Evolutionary conservation across 92 coral and sea anemone species (phyloP), one percentile per base, ranked within the genome.

Genomic region (Anthopleura xanthogrammica): DNA sequence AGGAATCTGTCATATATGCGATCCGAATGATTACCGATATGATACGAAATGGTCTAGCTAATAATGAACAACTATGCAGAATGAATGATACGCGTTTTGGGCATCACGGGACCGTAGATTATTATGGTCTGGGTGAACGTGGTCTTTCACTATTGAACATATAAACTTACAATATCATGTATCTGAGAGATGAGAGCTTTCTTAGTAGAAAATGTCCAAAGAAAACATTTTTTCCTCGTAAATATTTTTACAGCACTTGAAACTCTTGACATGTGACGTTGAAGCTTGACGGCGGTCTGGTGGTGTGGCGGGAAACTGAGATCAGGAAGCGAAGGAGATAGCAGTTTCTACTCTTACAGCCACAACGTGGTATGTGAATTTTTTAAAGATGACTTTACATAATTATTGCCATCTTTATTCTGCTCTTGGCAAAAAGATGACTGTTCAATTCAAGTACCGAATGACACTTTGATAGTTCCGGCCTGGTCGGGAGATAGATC

Each of bases 1-100:
- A 71, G 65, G 74, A 80, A 58, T 80, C 54, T 80, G 64, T 16
- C 74, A 68, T 13, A 12, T 22, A 68, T 1, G 5, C 42, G 74
- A 68, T 68, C 74, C 74, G 74, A 68, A 68, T 68, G 74, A 68
- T 68, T 68, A 36, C 74, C 74, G 74, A 68, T 68, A n/a, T 68
- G 74, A 68, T 10, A 23, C 42, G 43, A 7, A 22, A 12, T 68
- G 24, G 70, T 62, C 70, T 62, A 62, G 29, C 22, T 23, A 62
- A 20, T 14, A 58, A 58, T 58, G 64, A 58, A 14, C 5, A 19
- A 14, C n/a, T 16, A 58, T 14, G 64, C 17, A 58, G 64, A 57
- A 57, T 57, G 62, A 58, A 3, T 58, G 13, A 16, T 22, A 23
- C 1, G 72, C 5, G 12, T 64, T 20, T 9, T 22, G 72, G 36